These are phyloP conservation scores for Cheilinus undulatus DNA, from an alignment of 2,113 vertebrate species.

Conservation along the genomic window DNA sequence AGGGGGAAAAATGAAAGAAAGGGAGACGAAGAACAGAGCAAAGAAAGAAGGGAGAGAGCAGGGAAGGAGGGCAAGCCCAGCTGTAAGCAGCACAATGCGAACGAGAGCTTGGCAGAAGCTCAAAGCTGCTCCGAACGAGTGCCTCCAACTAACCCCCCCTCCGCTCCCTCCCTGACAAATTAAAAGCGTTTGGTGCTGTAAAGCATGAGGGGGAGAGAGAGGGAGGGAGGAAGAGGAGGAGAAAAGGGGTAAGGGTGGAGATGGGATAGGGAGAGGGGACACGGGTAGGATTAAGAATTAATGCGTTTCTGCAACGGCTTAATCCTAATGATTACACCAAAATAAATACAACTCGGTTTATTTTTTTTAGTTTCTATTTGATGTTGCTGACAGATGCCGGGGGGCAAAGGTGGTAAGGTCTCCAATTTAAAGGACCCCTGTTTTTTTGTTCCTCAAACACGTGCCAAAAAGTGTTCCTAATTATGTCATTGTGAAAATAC, in stretches of 20 bases:
- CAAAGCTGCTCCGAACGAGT: constrained; percentile 89
- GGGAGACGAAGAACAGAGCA: constrained; percentile 56
- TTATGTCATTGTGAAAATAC: constrained; percentile 34
- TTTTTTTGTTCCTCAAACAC: constrained; percentile 11
- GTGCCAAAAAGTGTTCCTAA: constrained; percentile 23
- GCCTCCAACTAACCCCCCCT: constrained; percentile 82
- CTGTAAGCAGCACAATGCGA: constrained; percentile 89
- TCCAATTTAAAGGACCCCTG: constrained; percentile 19
- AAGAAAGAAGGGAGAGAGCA: constrained; percentile 64
- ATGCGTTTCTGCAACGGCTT: constrained; percentile 87
- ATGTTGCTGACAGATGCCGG: constrained; percentile 52
- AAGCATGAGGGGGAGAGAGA: constrained; percentile 72
- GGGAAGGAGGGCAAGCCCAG: constrained; percentile 84
- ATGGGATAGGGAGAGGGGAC: constrained; percentile 64
- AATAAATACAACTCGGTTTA: constrained; percentile 88
- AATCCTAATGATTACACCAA: constrained; percentile 92
- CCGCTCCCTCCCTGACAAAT: constrained; percentile 85
- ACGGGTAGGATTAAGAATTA: constrained; percentile 89
- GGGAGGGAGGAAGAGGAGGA: constrained; percentile 53
- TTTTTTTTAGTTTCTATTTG: constrained; percentile 42
- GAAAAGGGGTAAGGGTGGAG: constrained; percentile 75
- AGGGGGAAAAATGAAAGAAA: constrained; percentile 33
- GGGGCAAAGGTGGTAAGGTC: constrained; percentile 37
- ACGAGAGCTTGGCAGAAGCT: constrained; percentile 89
- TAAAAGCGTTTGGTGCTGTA: constrained; percentile 88